Percentiles rank a stretch among this genome's conserved stretches.
Evolutionary conservation across 2,113 vertebrate species (phyloP).

Genomic region (Nothoprocta pentlandii): DNA sequence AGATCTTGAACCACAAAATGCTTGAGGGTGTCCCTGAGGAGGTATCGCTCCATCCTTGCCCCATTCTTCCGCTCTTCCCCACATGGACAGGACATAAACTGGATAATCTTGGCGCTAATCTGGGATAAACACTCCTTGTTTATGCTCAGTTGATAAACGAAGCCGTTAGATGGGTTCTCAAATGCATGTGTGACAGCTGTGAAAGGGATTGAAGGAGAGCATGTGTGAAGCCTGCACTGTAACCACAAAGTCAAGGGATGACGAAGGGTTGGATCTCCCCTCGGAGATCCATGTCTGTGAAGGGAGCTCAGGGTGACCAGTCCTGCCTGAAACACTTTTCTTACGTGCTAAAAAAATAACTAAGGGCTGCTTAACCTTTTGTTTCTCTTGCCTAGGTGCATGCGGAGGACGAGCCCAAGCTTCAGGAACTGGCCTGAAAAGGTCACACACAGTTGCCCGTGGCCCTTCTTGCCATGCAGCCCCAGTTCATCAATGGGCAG

Average conservation of each 20-base stretch:
- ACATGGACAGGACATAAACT: not conserved
- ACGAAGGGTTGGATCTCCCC: not conserved
- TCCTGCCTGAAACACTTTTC: not conserved
- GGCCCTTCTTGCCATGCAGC: not conserved
- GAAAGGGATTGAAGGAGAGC: not conserved
- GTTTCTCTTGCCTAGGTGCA: not conserved
- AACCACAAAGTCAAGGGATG: not conserved
- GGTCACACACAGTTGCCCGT: not conserved
- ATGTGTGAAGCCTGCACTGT: rapidly evolving
- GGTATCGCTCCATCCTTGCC: not conserved
- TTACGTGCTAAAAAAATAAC: not conserved
- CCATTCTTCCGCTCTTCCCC: not conserved
- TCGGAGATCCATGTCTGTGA: not conserved
- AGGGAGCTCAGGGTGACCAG: not conserved
- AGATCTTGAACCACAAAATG: not conserved
- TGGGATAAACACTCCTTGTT: rapidly evolving
- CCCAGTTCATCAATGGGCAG: not conserved
- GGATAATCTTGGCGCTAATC: not conserved
- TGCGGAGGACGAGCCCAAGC: not conserved
- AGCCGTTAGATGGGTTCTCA: not conserved
- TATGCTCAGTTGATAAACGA: not conserved
- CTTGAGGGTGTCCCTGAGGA: not conserved
- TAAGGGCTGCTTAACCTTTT: not conserved
- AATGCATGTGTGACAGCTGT: not conserved
- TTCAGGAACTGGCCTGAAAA: not conserved